These are phyloP conservation scores for Pithys albifrons DNA, from an alignment of 2,113 vertebrate genomes.

Conservation along the genomic window DNA sequence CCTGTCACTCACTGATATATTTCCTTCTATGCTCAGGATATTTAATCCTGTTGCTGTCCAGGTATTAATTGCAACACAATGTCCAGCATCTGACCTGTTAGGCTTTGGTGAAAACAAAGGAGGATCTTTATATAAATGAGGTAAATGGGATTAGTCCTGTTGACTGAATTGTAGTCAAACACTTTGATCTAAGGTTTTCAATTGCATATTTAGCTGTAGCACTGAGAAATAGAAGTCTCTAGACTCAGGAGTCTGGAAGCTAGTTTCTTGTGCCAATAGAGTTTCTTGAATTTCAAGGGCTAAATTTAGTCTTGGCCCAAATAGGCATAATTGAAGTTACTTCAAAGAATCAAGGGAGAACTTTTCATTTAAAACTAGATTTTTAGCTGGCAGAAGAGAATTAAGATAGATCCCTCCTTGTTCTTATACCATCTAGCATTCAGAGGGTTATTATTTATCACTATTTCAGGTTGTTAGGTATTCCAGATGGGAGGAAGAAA, in stretches of 20 bases:
- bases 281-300: background rate
- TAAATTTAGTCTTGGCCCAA: background rate
- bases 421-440: background rate
- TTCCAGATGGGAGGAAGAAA: background rate
- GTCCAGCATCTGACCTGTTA: background rate
- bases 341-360: background rate
- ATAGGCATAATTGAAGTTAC: background rate
- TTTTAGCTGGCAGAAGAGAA: background rate
- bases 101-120: background rate
- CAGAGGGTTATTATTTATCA: background rate
- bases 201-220: background rate
- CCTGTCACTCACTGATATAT: accelerated
- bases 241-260: background rate
- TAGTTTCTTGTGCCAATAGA: background rate
- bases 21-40: background rate
- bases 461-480: background rate
- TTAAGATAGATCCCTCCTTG: background rate
- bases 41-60: background rate
- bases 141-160: background rate
- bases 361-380: background rate
- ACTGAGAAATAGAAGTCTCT: background rate
- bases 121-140: background rate
- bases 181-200: background rate
- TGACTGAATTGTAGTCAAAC: background rate
- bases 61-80: background rate